phyloP scores from a whole-genome alignment of 2,113 vertebrate genomes.

The Chaetorhynchus papuensis region DNA sequence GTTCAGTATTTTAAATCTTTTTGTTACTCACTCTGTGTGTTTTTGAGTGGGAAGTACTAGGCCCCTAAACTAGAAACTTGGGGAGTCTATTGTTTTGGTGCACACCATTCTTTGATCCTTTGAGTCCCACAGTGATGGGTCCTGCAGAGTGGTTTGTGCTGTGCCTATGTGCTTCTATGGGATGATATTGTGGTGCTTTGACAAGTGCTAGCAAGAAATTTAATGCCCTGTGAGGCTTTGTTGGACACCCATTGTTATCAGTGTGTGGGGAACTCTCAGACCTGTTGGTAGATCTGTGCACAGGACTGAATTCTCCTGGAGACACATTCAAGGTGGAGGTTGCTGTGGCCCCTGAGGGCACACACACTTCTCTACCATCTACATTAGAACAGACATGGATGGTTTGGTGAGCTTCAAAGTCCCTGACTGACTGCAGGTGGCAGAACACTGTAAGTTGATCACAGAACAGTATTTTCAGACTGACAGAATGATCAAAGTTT shows the following conservation, averaged over 20 bases:
- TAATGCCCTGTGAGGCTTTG: slow-evolving; percentile 7
- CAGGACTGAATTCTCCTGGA: background rate
- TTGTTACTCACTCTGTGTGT: background rate
- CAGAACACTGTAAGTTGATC: background rate
- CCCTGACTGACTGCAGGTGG: background rate
- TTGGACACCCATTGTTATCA: background rate
- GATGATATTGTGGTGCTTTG: slow-evolving; percentile 43
- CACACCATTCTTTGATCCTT: slow-evolving; percentile 37
- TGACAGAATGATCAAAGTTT: background rate
- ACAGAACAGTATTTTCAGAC: background rate
- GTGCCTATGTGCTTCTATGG: background rate
- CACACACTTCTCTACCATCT: background rate
- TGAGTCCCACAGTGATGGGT: slow-evolving; percentile 16
- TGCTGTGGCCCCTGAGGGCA: background rate
- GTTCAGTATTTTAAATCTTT: slow-evolving; percentile 11
- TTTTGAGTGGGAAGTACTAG: background rate
- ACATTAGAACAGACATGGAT: background rate
- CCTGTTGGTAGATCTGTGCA: background rate
- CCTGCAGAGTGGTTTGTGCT: slow-evolving; percentile 40
- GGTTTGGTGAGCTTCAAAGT: background rate
- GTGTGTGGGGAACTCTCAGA: background rate
- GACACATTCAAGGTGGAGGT: background rate
- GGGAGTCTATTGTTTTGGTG: slow-evolving; percentile 51
- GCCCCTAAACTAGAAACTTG: slow-evolving; percentile 7
- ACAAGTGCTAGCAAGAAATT: slow-evolving; percentile 40